Evolutionary conservation across 1,140 invertebrate genomes (phyloP), one percentile per base, ranked within the genome.

Genomic region (Drosophila nasuta): DNA sequence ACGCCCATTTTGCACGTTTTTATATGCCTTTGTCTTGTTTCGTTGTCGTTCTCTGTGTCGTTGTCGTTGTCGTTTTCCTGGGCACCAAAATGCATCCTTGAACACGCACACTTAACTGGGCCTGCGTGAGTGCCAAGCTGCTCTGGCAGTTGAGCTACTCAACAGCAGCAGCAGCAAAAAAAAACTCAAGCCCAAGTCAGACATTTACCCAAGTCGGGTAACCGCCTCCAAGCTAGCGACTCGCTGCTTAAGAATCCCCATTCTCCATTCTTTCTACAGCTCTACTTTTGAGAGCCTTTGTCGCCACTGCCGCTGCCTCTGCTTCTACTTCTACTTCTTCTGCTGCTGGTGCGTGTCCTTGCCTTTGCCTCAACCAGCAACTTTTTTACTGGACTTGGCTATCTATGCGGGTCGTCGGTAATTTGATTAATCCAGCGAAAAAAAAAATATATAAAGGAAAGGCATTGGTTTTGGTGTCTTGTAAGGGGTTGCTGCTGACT

Each of bases 101-200:
- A 88, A 88, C 83, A 88, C 83, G 83, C 83, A 88, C 85, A 88
- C 83, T 89, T 89, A 88, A 83, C 85, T 88, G 85, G 85, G 83
- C 77, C 83, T 88, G 69, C 75, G 69, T 77, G 73, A 76, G 73
- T 76, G 68, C 73, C 73, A 72, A 41, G 58, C 73, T 52, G 59
- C 67, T 59, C 67, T 51, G 59, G 59, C 73, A 75, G 73, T 71
- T 72, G 73, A 76, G 73, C 73, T 76, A 76, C 73, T 76, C 73
- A 72, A 59, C 30, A 8, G 30, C 30, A 33, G 20, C 20, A 38
- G 35, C 35, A 38, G 30, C 30, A 33, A 33, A 7, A 33, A 8
- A 33, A 33, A 33, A 33, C 5, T 8, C 1, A 33, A 33, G 35
- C 35, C 60, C 66, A 25, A 20, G 20, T 20, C 20, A 54, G 45